phyloP scores from a whole-genome alignment of 2,797 vertebrate species.

The Melanotaenia pygmaea region DNA sequence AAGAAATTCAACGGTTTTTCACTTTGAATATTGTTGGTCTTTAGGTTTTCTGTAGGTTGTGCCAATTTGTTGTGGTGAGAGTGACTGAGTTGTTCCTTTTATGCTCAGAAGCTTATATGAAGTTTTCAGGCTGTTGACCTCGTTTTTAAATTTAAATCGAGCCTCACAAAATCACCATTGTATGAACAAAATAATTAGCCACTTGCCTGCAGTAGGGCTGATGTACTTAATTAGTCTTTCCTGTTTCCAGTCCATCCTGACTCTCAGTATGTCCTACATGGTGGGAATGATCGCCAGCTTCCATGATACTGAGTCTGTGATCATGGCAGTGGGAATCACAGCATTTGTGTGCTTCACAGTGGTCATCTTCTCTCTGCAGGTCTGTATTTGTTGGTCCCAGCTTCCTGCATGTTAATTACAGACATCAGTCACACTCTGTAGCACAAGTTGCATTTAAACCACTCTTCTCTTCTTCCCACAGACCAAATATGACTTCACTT shows the following conservation, averaged over 20 bases:
- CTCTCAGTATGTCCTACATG: constrained; percentile 93
- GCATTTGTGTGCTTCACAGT: constrained; percentile 90
- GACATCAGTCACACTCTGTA: neutral
- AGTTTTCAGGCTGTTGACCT: neutral
- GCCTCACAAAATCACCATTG: neutral
- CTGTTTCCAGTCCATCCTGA: constrained; percentile 87
- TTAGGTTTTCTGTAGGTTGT: neutral
- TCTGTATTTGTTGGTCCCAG: constrained; percentile 51
- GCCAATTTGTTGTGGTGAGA: neutral
- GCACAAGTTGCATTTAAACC: neutral
- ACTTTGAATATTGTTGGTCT: neutral
- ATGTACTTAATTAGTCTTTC: constrained; percentile 22
- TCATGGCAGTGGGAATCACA: constrained; percentile 95
- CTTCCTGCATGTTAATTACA: neutral
- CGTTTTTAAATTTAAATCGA: neutral
- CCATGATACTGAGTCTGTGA: constrained; percentile 89
- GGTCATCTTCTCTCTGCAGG: constrained; percentile 93
- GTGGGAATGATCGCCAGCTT: constrained; percentile 94
- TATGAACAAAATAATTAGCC: neutral
- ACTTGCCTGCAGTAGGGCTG: constrained; percentile 5
- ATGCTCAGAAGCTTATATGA: neutral
- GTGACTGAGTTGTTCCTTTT: neutral
- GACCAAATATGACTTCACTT: constrained; percentile 95
- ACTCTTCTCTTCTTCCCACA: constrained; percentile 55
- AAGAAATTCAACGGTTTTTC: neutral